Conservation (phyloP, 2,797 vertebrate genomes). For the Phrynocephalus forsythii region DNA sequence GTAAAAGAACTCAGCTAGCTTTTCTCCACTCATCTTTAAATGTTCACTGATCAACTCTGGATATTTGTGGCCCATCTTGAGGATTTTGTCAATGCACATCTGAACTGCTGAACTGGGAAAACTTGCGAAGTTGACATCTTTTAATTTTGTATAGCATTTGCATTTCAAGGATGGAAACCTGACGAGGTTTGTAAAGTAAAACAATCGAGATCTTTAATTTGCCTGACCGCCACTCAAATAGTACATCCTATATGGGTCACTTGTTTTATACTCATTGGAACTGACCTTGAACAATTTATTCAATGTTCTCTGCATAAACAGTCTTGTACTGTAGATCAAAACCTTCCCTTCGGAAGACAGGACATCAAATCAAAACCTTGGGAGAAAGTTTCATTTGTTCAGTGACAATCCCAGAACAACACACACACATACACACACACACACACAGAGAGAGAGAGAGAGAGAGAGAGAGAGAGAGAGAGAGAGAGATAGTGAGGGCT, state of each 20-base stretch:
- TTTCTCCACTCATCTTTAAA: slow-evolving; percentile 21
- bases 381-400: too few relatives aligned
- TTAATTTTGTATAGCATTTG: slow-evolving; percentile 37
- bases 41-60: slow-evolving; percentile 6
- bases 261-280: slow-evolving; percentile 25
- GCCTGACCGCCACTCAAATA: not conserved
- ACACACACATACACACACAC: too few relatives aligned
- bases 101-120: slow-evolving; percentile 27
- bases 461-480: too few relatives aligned
- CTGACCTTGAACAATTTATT: not conserved
- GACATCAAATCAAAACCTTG: too few relatives aligned
- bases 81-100: not conserved
- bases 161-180: slow-evolving; percentile 14
- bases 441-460: too few relatives aligned
- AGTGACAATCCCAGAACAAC: too few relatives aligned
- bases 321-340: slow-evolving; percentile 16
- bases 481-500: too few relatives aligned
- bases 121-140: not conserved
- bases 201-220: slow-evolving; percentile 30
- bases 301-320: not conserved
- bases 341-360: not conserved
- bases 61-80: slow-evolving; percentile 31
- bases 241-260: not conserved
- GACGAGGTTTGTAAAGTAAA: slow-evolving; percentile 9
- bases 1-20: rapidly evolving